Conservation (phyloP, 1,140 invertebrate genomes). For the Zaprionus gabonicus region DNA sequence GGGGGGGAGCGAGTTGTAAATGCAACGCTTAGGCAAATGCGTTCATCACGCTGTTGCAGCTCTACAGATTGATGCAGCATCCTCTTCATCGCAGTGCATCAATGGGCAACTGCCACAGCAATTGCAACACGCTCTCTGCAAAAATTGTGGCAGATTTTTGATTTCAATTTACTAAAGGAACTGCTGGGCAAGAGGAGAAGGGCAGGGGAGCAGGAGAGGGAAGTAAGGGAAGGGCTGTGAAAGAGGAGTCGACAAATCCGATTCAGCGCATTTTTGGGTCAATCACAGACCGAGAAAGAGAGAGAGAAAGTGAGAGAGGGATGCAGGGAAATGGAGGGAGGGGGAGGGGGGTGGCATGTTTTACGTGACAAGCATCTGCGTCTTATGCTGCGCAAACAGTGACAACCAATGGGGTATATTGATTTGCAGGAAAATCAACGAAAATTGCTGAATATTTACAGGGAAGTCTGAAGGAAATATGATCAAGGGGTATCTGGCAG, state of each 20-base stretch:
- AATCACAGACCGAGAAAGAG: conserved; percentile 54
- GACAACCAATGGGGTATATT: neutral
- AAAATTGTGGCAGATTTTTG: conserved; percentile 64
- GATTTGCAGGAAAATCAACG: neutral
- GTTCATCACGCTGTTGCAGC: conserved; percentile 30
- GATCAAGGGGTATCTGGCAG: neutral
- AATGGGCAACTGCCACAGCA: neutral
- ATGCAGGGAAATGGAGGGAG: neutral
- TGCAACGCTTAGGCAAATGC: conserved; percentile 42
- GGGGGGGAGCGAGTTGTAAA: conserved; percentile 14
- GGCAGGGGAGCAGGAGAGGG: neutral
- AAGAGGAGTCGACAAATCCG: conserved; percentile 62
- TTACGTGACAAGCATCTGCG: conserved; percentile 64
- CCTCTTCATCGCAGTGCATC: neutral
- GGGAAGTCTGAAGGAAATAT: too few relatives aligned
- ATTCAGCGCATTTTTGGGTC: conserved; percentile 80
- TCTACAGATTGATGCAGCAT: conserved; percentile 14
- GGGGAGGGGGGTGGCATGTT: conserved; percentile 33
- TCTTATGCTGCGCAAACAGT: neutral
- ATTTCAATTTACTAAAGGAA: conserved; percentile 56
- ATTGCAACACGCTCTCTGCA: conserved; percentile 23
- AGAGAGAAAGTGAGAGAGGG: conserved; percentile 10
- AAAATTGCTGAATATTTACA: conserved; percentile 1
- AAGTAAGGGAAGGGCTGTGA: neutral
- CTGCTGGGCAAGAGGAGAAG: neutral